These are phyloP conservation scores for Anthonomus grandis DNA, from an alignment of 1,140 invertebrate genomes.

Conservation along the genomic window DNA sequence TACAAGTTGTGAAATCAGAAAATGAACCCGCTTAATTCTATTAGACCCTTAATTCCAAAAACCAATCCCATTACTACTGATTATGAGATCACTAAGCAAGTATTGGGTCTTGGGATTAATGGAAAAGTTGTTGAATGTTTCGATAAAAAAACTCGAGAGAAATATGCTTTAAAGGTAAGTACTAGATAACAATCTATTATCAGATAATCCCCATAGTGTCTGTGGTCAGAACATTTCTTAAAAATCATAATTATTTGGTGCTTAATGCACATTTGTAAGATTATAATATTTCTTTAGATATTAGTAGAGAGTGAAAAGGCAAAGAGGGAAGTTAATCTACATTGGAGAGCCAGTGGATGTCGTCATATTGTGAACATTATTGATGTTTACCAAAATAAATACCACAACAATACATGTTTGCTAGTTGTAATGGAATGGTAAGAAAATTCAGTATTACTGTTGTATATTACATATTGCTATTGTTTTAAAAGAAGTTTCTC, in stretches of 20 bases:
- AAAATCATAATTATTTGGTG: not conserved
- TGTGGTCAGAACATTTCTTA: not conserved
- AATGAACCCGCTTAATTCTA: constrained; percentile 13
- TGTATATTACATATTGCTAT: not conserved
- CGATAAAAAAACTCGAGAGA: constrained; percentile 63
- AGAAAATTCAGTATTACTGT: constrained; percentile 33
- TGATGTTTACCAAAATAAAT: constrained; percentile 96
- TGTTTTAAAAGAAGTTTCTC: not conserved
- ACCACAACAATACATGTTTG: constrained; percentile 85
- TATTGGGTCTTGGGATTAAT: constrained; percentile 96
- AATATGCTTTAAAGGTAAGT: constrained; percentile 84
- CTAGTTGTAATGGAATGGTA: constrained; percentile 98
- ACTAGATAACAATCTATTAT: not conserved
- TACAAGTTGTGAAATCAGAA: constrained; percentile 26
- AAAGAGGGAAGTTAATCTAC: constrained; percentile 90
- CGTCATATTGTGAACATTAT: constrained; percentile 90
- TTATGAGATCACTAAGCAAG: constrained; percentile 90
- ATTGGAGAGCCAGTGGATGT: constrained; percentile 88
- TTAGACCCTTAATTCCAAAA: constrained; percentile 56
- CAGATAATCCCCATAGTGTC: not conserved
- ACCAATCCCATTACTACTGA: constrained; percentile 82
- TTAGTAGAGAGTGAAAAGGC: constrained; percentile 89
- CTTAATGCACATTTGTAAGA: not conserved
- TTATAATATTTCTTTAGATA: constrained; percentile 60
- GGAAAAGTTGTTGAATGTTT: constrained; percentile 87